Conservation (phyloP, 2,113 vertebrate species). For the Empidonax alnorum region DNA sequence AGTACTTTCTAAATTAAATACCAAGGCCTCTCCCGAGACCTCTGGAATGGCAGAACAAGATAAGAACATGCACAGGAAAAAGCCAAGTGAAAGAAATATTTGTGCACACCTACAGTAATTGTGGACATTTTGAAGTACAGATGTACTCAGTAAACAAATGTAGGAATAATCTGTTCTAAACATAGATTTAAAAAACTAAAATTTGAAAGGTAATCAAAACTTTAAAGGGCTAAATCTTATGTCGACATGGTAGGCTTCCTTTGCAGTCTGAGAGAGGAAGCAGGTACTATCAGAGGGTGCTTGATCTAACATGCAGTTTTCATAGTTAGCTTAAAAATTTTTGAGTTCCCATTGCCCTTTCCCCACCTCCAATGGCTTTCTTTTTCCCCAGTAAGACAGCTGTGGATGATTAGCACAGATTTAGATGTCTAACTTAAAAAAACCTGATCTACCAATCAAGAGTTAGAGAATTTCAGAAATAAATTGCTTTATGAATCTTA, state of each 20-base stretch:
- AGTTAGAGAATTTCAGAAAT: not conserved
- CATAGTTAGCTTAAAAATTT: not conserved
- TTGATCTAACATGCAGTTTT: not conserved
- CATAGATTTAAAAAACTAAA: not conserved
- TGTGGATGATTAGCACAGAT: not conserved
- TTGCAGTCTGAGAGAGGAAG: not conserved
- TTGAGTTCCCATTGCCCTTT: not conserved
- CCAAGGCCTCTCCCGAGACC: not conserved
- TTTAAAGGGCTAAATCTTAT: not conserved
- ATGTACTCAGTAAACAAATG: not conserved
- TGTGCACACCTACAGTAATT: not conserved
- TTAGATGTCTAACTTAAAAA: not conserved
- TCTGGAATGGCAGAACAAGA: not conserved
- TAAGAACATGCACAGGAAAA: not conserved
- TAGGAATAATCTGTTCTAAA: not conserved
- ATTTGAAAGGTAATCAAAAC: not conserved
- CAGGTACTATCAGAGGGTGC: not conserved
- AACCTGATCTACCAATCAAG: not conserved
- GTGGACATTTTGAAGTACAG: not conserved
- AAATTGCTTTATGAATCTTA: not conserved
- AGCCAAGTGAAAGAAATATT: not conserved
- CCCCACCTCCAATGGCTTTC: not conserved
- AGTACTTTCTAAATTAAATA: conserved; percentile 35
- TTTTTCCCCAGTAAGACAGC: not conserved
- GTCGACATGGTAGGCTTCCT: not conserved